Conservation (phyloP, 1,140 invertebrate genomes). For the Coelopa frigida region DNA sequence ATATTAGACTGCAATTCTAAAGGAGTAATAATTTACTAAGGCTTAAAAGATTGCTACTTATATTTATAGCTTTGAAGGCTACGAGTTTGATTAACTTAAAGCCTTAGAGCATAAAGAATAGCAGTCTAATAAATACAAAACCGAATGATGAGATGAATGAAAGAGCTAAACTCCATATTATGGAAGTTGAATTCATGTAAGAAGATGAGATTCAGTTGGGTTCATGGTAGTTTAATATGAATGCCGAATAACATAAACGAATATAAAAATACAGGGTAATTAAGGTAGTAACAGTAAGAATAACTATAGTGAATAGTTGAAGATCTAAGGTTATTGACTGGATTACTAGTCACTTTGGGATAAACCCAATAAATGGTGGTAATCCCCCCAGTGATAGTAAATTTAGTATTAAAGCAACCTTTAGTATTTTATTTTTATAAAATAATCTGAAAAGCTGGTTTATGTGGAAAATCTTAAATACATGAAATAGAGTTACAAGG, state of each 20-base stretch:
- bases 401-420: conserved; percentile 42
- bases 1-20: too few species aligned
- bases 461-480: conserved; percentile 38
- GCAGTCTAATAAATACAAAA: too few species aligned
- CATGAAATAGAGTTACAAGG: conserved; percentile 38
- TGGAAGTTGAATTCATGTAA: too few species aligned
- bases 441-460: conserved; percentile 38
- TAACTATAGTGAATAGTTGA: conserved; percentile 30
- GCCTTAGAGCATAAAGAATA: too few species aligned
- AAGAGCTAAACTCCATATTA: too few species aligned
- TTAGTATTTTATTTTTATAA: conserved; percentile 30
- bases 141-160: too few species aligned
- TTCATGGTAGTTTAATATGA: conserved; percentile 37
- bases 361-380: conserved; percentile 48
- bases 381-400: conserved; percentile 47
- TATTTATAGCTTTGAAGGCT: too few species aligned
- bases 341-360: conserved; percentile 47
- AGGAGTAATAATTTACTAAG: too few species aligned
- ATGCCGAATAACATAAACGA: conserved; percentile 34
- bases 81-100: too few species aligned
- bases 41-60: too few species aligned
- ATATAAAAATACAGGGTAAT: conserved; percentile 45
- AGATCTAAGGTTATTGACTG: conserved; percentile 40
- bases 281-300: conserved; percentile 44
- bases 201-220: too few species aligned